phyloP scores from a whole-genome alignment of 2,797 vertebrate species.

The Lates japonicus region DNA sequence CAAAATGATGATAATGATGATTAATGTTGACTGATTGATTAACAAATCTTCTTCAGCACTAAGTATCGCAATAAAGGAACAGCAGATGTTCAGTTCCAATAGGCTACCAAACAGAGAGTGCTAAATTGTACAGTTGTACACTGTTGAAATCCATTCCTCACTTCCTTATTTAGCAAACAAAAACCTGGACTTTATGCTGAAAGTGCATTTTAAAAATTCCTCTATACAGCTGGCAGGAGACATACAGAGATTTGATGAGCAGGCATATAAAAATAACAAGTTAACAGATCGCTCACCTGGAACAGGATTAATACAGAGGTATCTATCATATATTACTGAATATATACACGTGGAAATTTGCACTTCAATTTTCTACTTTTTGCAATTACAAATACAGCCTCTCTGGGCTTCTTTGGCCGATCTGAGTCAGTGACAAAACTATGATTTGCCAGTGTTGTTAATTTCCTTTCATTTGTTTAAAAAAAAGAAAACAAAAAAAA shows the following conservation, averaged over 20 bases:
- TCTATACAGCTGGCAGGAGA: not conserved
- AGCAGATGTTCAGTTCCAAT: not conserved
- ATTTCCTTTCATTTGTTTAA: not conserved
- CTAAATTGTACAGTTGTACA: slow-evolving; percentile 8
- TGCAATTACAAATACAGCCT: not conserved
- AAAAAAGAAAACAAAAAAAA: not conserved
- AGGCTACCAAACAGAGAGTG: not conserved
- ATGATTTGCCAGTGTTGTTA: not conserved
- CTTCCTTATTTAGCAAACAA: slow-evolving; percentile 58
- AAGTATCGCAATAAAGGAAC: not conserved
- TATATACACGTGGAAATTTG: not conserved
- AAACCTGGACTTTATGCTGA: slow-evolving; percentile 52
- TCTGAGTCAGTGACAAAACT: not conserved
- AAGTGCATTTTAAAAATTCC: slow-evolving; percentile 52
- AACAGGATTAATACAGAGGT: not conserved
- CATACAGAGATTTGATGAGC: not conserved
- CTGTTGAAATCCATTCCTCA: slow-evolving; percentile 33
- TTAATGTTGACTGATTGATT: not conserved
- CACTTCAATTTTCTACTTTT: not conserved
- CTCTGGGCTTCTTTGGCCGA: not conserved
- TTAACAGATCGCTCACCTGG: not conserved
- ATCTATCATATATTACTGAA: not conserved
- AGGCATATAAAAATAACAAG: not conserved
- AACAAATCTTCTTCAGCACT: not conserved
- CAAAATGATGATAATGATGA: not conserved